Evolutionary conservation across 2,888 invertebrate genomes (phyloP), one percentile per base, ranked within the genome.

Genomic region (Cantharis flavilabris): DNA sequence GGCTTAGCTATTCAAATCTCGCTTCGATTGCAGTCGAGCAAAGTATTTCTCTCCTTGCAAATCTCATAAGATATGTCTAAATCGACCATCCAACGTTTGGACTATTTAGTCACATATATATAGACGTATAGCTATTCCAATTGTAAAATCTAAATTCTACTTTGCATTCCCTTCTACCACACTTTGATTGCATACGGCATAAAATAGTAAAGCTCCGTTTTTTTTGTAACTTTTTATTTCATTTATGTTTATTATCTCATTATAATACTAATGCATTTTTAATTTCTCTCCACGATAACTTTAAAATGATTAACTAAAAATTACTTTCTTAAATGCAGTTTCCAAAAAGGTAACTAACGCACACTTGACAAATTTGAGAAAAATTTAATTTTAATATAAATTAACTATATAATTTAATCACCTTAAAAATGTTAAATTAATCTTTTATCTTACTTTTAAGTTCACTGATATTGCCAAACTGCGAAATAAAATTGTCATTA

Each of bases 1-100:
- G 87, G 87, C 88, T 88, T 88, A 88, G 88, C 88, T 88, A 88
- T 88, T 88, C 88, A 88, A 88, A 88, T 88, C 88, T 87, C 88
- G 88, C 88, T 88, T 88, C 88, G 87, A 88, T 88, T 88, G 86
- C 87, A 87, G 87, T 85, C 84, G 87, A 83, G 84, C 88, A 86
- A 84, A 84, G 84, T 85, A 85, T 85, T 87, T 84, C 82, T 85
- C 84, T 83, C 80, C 83, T 80, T 83, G 83, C 83, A 81, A 82
- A 80, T 77, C 79, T 77, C 78, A 69, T 78, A 76, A 79, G 80
- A 76, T 72, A 75, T 73, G 75, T 76, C 79, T 79, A 79, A 77
- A 78, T 77, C 75, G 77, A 78, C 73, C 82, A 83, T 78, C 78
- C 81, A 78, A 82, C 84, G 82, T 78, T 82, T 87, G 87, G 87